Evolutionary conservation across 2,888 invertebrate species (phyloP).

Genomic region (Allygus modestus): DNA sequence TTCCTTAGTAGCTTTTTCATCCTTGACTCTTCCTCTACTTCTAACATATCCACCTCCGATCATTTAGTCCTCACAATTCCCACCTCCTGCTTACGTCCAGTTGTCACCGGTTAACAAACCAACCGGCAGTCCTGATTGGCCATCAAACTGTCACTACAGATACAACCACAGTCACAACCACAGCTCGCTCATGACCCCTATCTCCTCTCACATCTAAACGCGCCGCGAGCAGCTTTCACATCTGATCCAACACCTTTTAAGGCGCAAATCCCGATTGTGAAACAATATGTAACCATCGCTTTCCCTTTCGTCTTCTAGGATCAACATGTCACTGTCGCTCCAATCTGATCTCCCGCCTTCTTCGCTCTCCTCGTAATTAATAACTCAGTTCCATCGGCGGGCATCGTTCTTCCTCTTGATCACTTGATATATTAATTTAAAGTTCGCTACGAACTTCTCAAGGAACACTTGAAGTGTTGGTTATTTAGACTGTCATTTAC

Average conservation of each 20-base stretch:
- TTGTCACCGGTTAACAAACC: no score
- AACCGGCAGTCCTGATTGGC: no score
- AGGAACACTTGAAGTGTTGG: neutral
- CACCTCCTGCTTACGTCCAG: no score
- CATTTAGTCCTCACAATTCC: no score
- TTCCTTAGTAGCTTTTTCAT: no score
- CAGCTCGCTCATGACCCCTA: slow-evolving; percentile 15
- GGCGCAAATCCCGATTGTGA: slow-evolving; percentile 45
- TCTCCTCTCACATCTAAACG: slow-evolving; percentile 12
- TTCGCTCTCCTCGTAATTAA: neutral
- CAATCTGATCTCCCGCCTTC: slow-evolving; percentile 15
- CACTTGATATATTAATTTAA: neutral
- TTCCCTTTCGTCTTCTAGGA: slow-evolving; percentile 36
- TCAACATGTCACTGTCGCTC: slow-evolving; percentile 31
- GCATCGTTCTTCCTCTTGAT: neutral
- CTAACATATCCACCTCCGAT: no score
- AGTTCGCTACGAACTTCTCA: neutral
- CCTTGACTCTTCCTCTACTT: no score
- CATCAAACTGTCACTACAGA: no score
- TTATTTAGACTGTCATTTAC: neutral
- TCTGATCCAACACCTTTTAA: slow-evolving; percentile 41
- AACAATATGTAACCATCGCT: slow-evolving; percentile 53
- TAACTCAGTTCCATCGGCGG: neutral
- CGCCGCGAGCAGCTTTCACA: slow-evolving; percentile 10
- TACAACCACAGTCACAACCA: neutral